Conservation (phyloP, 2,797 vertebrate species). For the Chloroceryle amazona region DNA sequence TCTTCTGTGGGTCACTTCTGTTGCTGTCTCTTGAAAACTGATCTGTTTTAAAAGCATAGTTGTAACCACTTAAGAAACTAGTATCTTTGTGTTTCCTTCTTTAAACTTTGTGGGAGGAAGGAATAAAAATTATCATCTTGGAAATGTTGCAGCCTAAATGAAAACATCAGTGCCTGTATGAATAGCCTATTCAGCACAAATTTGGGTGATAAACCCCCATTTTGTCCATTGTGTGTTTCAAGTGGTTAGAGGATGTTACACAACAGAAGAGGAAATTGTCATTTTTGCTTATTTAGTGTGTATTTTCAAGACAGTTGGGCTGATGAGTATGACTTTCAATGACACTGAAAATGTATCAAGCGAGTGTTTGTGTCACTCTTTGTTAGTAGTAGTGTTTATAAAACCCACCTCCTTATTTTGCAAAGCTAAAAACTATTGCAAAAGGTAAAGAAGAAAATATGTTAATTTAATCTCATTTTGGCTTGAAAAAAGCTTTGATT, state of each 20-base stretch:
- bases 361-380: not conserved
- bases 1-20: not conserved
- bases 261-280: not conserved
- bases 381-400: not conserved
- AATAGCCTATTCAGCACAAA: not conserved
- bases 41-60: not conserved
- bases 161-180: not conserved
- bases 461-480: not conserved
- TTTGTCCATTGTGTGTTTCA: not conserved
- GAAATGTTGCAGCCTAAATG: not conserved
- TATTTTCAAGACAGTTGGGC: not conserved
- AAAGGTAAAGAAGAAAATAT: not conserved
- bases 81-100: not conserved
- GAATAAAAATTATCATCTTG: not conserved
- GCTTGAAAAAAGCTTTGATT: not conserved
- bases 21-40: not conserved
- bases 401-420: not conserved
- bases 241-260: not conserved
- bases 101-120: not conserved
- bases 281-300: not conserved
- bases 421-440: not conserved
- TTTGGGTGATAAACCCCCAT: not conserved
- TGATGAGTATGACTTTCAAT: not conserved
- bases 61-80: not conserved
- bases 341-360: not conserved